Evolutionary conservation across 2,113 vertebrate species (phyloP).

Genomic region (Accipiter virgatus): DNA sequence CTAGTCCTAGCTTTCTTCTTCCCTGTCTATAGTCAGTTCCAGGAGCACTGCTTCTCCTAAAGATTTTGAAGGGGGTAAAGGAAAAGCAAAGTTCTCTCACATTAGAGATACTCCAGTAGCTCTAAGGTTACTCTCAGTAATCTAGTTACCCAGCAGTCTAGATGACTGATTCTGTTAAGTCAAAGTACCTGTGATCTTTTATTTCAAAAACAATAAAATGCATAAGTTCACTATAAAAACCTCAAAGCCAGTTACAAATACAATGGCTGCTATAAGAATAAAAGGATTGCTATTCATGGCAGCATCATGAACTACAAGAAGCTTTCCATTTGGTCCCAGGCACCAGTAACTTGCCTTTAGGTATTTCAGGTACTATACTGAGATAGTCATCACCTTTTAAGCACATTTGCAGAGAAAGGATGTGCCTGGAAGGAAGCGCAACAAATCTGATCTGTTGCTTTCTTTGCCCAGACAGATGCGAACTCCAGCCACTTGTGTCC

Average conservation of each 20-base stretch:
- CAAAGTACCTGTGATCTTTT: not conserved
- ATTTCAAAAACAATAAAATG: not conserved
- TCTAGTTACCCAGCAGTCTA: not conserved
- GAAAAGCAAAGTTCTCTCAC: not conserved
- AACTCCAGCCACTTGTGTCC: not conserved
- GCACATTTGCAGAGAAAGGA: not conserved
- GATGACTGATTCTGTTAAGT: not conserved
- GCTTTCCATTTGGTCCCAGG: not conserved
- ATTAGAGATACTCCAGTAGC: not conserved
- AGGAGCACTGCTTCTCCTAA: not conserved
- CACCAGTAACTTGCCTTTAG: not conserved
- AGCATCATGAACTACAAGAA: not conserved
- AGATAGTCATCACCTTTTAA: not conserved
- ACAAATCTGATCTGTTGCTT: not conserved
- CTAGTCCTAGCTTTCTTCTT: not conserved
- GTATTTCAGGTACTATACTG: not conserved
- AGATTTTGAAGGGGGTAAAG: not conserved
- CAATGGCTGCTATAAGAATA: not conserved
- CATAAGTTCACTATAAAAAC: not conserved
- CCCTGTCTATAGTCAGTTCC: not conserved
- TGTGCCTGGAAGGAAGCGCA: not conserved
- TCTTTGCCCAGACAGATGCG: not conserved
- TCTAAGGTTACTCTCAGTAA: not conserved
- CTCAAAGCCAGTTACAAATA: not conserved
- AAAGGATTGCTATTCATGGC: not conserved